phyloP scores from a whole-genome alignment of 2,113 vertebrate genomes.

The Colius striatus region DNA sequence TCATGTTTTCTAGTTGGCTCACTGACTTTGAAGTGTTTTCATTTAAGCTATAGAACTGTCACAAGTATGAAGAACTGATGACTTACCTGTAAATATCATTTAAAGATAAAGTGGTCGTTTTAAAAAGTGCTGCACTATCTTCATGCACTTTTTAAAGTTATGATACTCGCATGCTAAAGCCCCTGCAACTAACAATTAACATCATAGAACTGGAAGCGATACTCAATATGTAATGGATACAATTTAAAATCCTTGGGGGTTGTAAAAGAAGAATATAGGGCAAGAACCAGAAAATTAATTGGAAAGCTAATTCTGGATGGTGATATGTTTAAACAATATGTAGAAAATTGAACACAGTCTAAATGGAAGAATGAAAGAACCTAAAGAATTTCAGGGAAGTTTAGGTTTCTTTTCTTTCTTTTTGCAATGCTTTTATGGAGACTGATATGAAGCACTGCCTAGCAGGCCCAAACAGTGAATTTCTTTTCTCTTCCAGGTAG shows the following conservation, averaged over 20 bases:
- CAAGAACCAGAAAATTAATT: constrained; percentile 67
- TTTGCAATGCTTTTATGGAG: neutral
- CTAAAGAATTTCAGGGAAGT: neutral
- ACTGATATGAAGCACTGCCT: neutral
- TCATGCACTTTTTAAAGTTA: constrained; percentile 55
- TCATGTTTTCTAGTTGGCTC: neutral
- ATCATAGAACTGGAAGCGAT: constrained; percentile 33
- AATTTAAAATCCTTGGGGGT: constrained; percentile 55
- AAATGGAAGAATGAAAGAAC: neutral
- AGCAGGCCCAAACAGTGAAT: neutral
- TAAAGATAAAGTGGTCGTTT: constrained; percentile 36
- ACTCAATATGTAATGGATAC: constrained; percentile 49
- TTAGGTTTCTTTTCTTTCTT: neutral
- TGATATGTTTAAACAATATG: neutral
- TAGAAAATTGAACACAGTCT: neutral
- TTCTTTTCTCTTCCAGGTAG: neutral
- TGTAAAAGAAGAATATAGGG: constrained; percentile 40
- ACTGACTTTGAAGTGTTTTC: neutral
- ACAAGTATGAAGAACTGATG: neutral
- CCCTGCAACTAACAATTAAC: constrained; percentile 55
- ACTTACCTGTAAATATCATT: constrained; percentile 18
- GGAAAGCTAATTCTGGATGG: neutral
- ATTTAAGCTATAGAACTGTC: constrained; percentile 5
- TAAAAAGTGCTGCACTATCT: neutral
- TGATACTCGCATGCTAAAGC: constrained; percentile 39